Evolutionary conservation across 1,140 invertebrate genomes (phyloP), one percentile per base, ranked within the genome.

Genomic region (Plodia interpunctella): DNA sequence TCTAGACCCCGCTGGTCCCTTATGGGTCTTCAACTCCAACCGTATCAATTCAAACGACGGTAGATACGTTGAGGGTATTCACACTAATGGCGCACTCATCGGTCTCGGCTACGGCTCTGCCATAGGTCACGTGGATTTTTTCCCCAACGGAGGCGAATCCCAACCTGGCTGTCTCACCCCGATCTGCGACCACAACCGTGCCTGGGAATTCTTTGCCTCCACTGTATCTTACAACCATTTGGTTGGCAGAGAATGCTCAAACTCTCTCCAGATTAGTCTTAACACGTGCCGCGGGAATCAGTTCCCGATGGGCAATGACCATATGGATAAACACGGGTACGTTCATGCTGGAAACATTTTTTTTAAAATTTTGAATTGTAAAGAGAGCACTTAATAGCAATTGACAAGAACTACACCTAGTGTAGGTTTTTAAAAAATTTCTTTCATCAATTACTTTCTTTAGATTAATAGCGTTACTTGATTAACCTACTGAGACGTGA

Each of bases 41-140:
- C 87, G 92, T 13, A 66, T 92, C 2, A 77, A 80, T 13, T 66
- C 76, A 32, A 78, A 68, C 32, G 91, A 92, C 80, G 91, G 90
- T 5, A 74, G 83, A n/a, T 92, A 92, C 54, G 91, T 92, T 3
- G 94, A 95, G 71, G 90, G 92, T 17, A 93, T 95, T 68, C 94
- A 95, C 70, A 95, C 94, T 0, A 94, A 94, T 67, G 91, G 92
- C 10, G 92, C 92, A 2, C 25, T 93, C 92, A 75, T 93, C 92
- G 13, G 93, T 92, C 71, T 85, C 82, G 53, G 91, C 90, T 70
- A 91, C 91, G 21, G 82, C 90, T 60, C 94, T 91, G 11, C 63
- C n/a, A 20, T 82, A 5, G 70, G 56, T 15, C 91, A 94, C 62
- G 92, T 90, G 4, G 95, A 97, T 79, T 96, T 96, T 90, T 96